phyloP scores from a whole-genome alignment of 2,888 invertebrate genomes.

The Heliconius ismenius region DNA sequence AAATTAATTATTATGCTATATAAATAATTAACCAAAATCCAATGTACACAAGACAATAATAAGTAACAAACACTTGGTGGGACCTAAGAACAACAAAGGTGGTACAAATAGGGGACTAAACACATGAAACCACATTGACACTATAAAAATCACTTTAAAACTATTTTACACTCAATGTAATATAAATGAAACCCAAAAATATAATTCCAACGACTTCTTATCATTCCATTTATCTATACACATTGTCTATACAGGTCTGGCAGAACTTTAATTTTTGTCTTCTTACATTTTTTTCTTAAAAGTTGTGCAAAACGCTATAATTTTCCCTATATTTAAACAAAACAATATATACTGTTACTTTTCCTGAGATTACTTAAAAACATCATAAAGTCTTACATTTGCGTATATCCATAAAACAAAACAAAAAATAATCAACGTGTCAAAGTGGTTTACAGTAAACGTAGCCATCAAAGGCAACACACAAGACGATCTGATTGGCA shows the following conservation, averaged over 20 bases:
- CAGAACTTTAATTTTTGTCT: background rate
- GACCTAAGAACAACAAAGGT: slow-evolving; percentile 63
- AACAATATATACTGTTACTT: background rate
- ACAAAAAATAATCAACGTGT: background rate
- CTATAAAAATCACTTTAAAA: slow-evolving; percentile 22
- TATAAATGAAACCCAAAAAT: background rate
- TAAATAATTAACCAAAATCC: slow-evolving; percentile 35
- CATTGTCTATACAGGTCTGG: background rate
- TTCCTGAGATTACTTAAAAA: background rate
- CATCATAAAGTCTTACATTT: background rate
- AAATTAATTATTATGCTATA: background rate
- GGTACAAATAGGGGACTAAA: slow-evolving; percentile 55
- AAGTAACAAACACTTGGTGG: slow-evolving; percentile 61
- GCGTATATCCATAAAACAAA: background rate
- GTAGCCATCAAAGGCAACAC: slow-evolving; percentile 58
- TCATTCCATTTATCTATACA: background rate
- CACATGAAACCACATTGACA: slow-evolving; percentile 48
- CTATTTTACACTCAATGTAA: too few relatives aligned
- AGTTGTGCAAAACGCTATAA: background rate
- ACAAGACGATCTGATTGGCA: slow-evolving; percentile 60
- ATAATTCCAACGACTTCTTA: background rate
- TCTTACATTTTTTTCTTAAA: background rate
- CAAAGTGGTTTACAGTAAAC: slow-evolving; percentile 26
- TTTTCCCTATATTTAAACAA: background rate
- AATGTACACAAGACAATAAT: slow-evolving; percentile 47